These are phyloP conservation scores for Penaeus indicus DNA, from an alignment of 1,140 invertebrate species.

Conservation along the genomic window DNA sequence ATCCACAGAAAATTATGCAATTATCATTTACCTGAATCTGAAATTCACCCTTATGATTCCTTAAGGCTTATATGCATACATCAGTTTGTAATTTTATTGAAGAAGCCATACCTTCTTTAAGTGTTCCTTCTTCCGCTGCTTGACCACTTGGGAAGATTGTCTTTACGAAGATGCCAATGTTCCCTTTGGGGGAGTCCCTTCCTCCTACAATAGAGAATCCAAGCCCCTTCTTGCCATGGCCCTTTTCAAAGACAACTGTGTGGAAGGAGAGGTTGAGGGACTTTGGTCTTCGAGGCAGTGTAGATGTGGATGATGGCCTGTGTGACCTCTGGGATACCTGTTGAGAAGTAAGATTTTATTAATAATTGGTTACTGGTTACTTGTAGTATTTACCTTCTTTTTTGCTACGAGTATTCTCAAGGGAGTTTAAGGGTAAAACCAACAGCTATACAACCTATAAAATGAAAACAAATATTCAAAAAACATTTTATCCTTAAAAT, in stretches of 20 bases:
- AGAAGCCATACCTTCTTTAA: constrained; percentile 72
- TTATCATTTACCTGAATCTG: not conserved
- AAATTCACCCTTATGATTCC: not conserved
- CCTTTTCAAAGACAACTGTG: constrained; percentile 71
- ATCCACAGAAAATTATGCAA: not conserved
- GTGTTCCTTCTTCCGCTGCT: constrained; percentile 72
- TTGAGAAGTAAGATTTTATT: not conserved
- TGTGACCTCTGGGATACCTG: constrained; percentile 50
- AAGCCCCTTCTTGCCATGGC: constrained; percentile 71
- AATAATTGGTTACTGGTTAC: not conserved
- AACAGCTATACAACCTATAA: too few species aligned
- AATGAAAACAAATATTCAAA: too few species aligned
- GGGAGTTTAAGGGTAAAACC: too few species aligned
- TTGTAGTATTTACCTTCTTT: not conserved
- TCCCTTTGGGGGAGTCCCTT: constrained; percentile 73
- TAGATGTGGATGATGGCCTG: constrained; percentile 63
- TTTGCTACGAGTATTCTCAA: not conserved
- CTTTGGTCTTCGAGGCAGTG: constrained; percentile 68
- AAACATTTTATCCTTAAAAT: too few species aligned
- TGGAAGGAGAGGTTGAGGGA: constrained; percentile 66
- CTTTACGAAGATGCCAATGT: constrained; percentile 74
- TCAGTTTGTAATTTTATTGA: not conserved
- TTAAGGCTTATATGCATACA: not conserved
- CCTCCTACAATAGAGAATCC: constrained; percentile 76
- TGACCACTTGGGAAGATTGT: constrained; percentile 76